phyloP scores from a whole-genome alignment of 2,113 vertebrate species.

The Puntigrus tetrazona region DNA sequence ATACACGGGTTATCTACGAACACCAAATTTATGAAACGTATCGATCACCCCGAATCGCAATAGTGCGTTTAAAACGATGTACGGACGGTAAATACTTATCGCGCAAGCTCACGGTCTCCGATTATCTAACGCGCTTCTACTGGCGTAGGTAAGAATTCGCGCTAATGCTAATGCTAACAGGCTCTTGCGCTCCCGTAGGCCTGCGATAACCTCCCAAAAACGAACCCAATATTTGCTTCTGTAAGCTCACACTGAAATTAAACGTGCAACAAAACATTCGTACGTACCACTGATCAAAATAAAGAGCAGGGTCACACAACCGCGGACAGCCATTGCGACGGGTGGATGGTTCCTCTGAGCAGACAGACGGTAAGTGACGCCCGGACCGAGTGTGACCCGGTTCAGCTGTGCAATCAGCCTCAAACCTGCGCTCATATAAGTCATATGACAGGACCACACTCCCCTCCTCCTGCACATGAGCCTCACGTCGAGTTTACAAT shows the following conservation, averaged over 20 bases:
- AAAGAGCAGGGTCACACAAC: conserved; percentile 57
- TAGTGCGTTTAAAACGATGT: background rate
- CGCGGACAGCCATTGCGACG: conserved; percentile 60
- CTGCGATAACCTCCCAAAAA: background rate
- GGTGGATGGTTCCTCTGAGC: background rate
- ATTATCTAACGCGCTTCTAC: conserved; percentile 11
- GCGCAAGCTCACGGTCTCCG: background rate
- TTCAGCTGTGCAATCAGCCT: background rate
- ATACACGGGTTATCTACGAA: background rate
- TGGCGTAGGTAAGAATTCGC: conserved; percentile 28
- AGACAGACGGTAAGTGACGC: conserved; percentile 5
- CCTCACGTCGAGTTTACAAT: background rate
- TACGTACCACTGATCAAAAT: conserved; percentile 65
- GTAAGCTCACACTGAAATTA: conserved; percentile 45
- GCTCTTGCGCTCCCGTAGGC: background rate
- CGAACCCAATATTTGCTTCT: conserved; percentile 56
- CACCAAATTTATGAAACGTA: background rate
- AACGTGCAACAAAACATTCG: background rate
- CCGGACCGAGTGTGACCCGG: conserved; percentile 29
- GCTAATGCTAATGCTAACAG: conserved; percentile 33
- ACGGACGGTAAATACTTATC: background rate
- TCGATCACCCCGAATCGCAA: background rate
- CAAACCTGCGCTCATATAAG: conserved; percentile 9
- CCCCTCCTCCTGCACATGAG: background rate
- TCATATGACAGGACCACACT: conserved; percentile 14